phyloP scores from a whole-genome alignment of 2,888 invertebrate species.

The Heteropelma amictum region DNA sequence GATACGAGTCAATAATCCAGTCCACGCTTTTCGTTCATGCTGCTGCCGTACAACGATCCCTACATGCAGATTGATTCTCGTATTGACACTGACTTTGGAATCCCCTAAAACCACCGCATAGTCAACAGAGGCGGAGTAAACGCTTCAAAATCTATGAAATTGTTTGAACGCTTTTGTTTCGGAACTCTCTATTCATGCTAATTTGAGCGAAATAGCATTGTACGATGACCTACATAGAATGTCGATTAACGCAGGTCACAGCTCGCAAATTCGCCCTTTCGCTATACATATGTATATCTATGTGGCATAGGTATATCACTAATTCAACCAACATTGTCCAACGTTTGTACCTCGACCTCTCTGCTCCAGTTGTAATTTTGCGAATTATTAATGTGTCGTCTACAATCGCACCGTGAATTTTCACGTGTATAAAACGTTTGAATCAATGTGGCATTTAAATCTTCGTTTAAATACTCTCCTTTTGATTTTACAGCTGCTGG shows the following conservation, averaged over 20 bases:
- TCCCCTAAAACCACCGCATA: constrained; percentile 24
- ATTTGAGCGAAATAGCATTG: constrained; percentile 47
- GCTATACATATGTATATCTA: background rate
- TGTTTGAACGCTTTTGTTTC: constrained; percentile 50
- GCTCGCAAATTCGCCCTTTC: constrained; percentile 1
- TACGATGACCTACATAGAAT: constrained; percentile 19
- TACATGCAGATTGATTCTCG: constrained; percentile 19
- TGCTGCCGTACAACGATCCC: background rate
- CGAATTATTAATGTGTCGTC: background rate
- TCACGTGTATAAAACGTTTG: too few relatives aligned
- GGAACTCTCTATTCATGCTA: constrained; percentile 47
- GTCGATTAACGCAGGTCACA: constrained; percentile 22
- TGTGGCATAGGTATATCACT: background rate
- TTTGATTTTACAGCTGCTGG: too few relatives aligned
- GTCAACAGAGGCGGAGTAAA: constrained; percentile 22
- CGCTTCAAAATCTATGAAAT: constrained; percentile 50
- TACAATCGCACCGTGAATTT: too few relatives aligned
- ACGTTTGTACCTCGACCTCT: background rate
- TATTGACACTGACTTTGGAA: constrained; percentile 2
- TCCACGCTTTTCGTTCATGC: constrained; percentile 1
- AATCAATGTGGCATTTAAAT: too few relatives aligned
- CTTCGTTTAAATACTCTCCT: too few relatives aligned
- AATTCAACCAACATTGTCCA: constrained; percentile 3
- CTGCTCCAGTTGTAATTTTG: background rate
- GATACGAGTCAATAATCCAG: constrained; percentile 13